Evolutionary conservation across 2,888 invertebrate genomes (phyloP).

Genomic region (Synergus gifuensis): DNA sequence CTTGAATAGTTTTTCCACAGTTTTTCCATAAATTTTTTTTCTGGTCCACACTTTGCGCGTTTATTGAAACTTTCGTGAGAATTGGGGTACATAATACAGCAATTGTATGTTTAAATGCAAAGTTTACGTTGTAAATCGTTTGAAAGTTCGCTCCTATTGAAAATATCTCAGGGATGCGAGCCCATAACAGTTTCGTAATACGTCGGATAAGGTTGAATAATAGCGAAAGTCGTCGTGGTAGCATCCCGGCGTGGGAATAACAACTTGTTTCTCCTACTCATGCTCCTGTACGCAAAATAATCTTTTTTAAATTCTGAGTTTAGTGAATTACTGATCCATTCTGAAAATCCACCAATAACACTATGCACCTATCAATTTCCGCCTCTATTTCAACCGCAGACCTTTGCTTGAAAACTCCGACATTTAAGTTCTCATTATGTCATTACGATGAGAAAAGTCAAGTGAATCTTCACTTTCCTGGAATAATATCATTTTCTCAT

Average conservation of each 20-base stretch:
- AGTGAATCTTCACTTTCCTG: not conserved
- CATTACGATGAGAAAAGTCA: slow-evolving; percentile 1
- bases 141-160: slow-evolving; percentile 20
- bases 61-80: not conserved
- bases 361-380: not conserved
- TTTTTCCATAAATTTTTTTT: too few species aligned
- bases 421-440: not conserved
- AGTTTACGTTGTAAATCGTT: slow-evolving; percentile 6
- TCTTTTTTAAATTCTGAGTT: slow-evolving; percentile 1
- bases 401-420: not conserved
- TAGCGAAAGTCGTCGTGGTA: slow-evolving; percentile 44
- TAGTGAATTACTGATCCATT: not conserved
- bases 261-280: slow-evolving; percentile 40
- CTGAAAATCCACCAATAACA: not conserved
- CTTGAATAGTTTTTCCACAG: too few species aligned
- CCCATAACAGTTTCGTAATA: slow-evolving; percentile 38
- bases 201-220: slow-evolving; percentile 36
- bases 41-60: too few species aligned
- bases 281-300: not conserved
- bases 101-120: not conserved
- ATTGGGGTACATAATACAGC: not conserved
- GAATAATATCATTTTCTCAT: not conserved
- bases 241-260: slow-evolving; percentile 44
- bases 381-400: not conserved
- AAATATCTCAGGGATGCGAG: slow-evolving; percentile 33